Percentiles rank a stretch among this genome's conserved stretches.
Conservation (phyloP, 2,113 vertebrate genomes). For the Spheniscus mendiculus region DNA sequence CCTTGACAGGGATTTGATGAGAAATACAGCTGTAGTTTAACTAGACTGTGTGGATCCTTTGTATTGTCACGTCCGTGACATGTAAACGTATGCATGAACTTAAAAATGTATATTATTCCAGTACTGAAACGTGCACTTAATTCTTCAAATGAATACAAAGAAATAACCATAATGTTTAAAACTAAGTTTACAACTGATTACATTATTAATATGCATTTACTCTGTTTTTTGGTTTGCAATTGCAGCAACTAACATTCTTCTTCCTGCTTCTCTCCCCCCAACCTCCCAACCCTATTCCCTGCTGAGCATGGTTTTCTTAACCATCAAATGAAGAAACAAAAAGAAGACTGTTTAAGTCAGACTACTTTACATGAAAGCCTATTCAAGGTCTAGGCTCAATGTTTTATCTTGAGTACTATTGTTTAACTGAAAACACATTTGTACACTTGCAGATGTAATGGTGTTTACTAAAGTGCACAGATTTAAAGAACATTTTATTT, state of each 20-base stretch:
- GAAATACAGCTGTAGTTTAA: neutral
- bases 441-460: neutral
- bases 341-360: constrained; percentile 32
- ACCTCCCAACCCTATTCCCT: neutral
- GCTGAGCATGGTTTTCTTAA: constrained; percentile 18
- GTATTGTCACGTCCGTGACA: neutral
- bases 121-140: neutral
- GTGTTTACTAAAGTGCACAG: neutral
- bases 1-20: neutral
- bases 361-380: constrained; percentile 24
- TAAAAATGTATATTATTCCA: neutral
- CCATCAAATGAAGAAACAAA: constrained; percentile 36
- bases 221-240: neutral
- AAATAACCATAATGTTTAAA: neutral
- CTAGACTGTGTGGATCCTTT: neutral
- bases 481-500: neutral
- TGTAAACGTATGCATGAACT: neutral
- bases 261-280: neutral
- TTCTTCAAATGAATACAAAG: neutral
- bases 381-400: neutral
- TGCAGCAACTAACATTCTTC: neutral
- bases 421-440: constrained; percentile 28
- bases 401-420: constrained; percentile 3
- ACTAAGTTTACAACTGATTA: neutral
- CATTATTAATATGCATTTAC: neutral